Conservation (phyloP, 1,140 invertebrate species). For the Saccostrea glomerata region DNA sequence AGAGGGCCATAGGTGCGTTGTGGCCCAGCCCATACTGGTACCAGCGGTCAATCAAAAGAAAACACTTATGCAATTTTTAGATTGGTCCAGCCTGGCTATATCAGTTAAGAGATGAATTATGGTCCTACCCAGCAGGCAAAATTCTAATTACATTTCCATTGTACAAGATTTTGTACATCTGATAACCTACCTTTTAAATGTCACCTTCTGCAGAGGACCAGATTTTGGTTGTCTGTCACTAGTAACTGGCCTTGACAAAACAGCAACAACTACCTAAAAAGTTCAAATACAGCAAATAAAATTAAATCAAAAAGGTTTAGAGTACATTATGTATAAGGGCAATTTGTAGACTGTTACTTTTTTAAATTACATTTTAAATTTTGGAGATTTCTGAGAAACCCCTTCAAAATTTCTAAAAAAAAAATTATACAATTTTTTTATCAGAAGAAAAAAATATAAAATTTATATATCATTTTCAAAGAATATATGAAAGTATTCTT, state of each 20-base stretch:
- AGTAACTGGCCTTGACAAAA: background rate
- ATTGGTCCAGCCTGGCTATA: slow-evolving; percentile 3
- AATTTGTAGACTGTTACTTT: too few relatives aligned
- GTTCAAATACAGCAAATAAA: background rate
- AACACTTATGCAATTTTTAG: slow-evolving; percentile 28
- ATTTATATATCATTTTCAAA: too few relatives aligned
- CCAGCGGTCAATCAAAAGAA: slow-evolving; percentile 28
- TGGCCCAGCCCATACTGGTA: slow-evolving; percentile 9
- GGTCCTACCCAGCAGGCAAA: slow-evolving; percentile 36
- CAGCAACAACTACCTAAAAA: background rate
- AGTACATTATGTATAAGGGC: too few relatives aligned
- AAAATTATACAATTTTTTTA: too few relatives aligned
- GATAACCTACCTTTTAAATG: slow-evolving; percentile 36
- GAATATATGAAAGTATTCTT: too few relatives aligned
- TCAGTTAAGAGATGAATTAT: slow-evolving; percentile 32
- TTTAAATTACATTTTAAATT: too few relatives aligned
- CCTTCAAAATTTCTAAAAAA: too few relatives aligned
- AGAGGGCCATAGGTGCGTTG: slow-evolving; percentile 4
- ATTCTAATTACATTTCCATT: slow-evolving; percentile 37
- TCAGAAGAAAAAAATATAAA: too few relatives aligned
- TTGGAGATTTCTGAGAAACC: too few relatives aligned
- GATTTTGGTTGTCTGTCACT: background rate
- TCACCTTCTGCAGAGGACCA: slow-evolving; percentile 30
- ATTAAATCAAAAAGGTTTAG: background rate
- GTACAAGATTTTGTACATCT: slow-evolving; percentile 21